Conservation (phyloP, 2,888 invertebrate genomes). For the Tricholauxania praeusta region DNA sequence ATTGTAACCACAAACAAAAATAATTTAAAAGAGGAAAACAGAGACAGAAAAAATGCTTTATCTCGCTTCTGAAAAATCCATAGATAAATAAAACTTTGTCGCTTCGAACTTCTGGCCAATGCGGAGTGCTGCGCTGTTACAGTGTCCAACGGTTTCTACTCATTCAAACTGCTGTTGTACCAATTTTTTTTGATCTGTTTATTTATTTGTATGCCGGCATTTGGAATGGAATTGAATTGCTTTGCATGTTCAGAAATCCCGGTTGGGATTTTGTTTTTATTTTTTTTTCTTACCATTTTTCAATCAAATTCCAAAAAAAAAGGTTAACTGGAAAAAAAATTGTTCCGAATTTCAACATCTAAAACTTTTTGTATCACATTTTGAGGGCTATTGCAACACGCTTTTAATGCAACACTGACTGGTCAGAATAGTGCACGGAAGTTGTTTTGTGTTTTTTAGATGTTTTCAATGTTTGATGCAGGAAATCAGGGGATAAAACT, state of each 20-base stretch:
- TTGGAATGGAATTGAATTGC: conserved; percentile 18
- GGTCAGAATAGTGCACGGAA: too few relatives aligned
- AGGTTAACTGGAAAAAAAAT: neutral
- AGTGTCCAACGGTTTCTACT: neutral
- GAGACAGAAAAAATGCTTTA: too few relatives aligned
- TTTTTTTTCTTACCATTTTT: neutral
- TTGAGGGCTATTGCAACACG: too few relatives aligned
- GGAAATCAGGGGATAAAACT: too few relatives aligned
- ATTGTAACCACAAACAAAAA: neutral
- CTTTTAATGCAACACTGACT: too few relatives aligned
- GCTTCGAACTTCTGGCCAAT: neutral
- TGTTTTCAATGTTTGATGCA: too few relatives aligned
- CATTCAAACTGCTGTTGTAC: neutral
- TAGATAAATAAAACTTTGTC: conserved; percentile 21
- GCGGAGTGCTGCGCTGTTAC: neutral
- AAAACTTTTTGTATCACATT: too few relatives aligned
- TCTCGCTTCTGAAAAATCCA: neutral
- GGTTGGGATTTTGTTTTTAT: neutral
- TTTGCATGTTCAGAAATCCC: conserved; percentile 6
- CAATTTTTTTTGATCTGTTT: neutral
- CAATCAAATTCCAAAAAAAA: neutral
- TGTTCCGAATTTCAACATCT: neutral
- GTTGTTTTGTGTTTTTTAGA: too few relatives aligned
- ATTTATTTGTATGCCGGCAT: conserved; percentile 5
- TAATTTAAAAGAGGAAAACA: neutral